Evolutionary conservation across 2,113 vertebrate genomes (phyloP).

Genomic region (Stomatorhinus ivindoensis): DNA sequence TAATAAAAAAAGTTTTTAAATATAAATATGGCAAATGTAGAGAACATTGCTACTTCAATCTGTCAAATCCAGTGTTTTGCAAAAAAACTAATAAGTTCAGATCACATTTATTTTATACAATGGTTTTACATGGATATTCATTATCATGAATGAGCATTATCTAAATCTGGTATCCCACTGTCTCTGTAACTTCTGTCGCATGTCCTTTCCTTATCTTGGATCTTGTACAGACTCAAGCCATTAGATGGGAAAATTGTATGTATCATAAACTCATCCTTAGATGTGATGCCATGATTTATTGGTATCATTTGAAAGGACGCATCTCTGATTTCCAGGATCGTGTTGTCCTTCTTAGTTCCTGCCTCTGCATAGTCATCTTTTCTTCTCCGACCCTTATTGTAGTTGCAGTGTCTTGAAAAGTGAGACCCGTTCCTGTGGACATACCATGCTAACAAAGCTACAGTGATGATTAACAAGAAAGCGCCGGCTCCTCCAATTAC

Average conservation of each 20-base stretch:
- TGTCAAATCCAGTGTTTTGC: slow-evolving; percentile 97
- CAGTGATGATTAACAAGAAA: slow-evolving; percentile 80
- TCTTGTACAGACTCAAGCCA: slow-evolving; percentile 94
- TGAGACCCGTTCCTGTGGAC: slow-evolving; percentile 89
- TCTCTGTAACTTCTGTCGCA: slow-evolving; percentile 99
- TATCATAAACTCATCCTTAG: slow-evolving; percentile 99
- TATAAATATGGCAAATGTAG: slow-evolving; percentile 99
- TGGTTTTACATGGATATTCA: slow-evolving; percentile 57
- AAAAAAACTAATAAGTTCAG: slow-evolving; percentile 77
- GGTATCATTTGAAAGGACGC: slow-evolving; percentile 99
- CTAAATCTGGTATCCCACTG: slow-evolving; percentile 99
- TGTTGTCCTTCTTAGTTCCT: slow-evolving; percentile 96
- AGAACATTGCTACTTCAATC: slow-evolving; percentile 97
- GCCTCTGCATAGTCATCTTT: slow-evolving; percentile 97
- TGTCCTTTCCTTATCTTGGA: slow-evolving; percentile 89
- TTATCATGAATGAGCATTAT: slow-evolving; percentile 98
- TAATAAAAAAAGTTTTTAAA: slow-evolving; percentile 99
- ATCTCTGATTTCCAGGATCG: slow-evolving; percentile 98
- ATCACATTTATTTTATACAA: slow-evolving; percentile 66
- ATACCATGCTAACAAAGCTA: slow-evolving; percentile 93
- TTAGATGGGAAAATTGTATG: slow-evolving; percentile 98
- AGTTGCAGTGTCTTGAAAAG: slow-evolving; percentile 94
- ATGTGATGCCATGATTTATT: slow-evolving; percentile 84
- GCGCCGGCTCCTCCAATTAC: slow-evolving; percentile 93
- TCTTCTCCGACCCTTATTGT: slow-evolving; percentile 92